Conservation (phyloP, 1,140 invertebrate species). For the Bombus picipes region DNA sequence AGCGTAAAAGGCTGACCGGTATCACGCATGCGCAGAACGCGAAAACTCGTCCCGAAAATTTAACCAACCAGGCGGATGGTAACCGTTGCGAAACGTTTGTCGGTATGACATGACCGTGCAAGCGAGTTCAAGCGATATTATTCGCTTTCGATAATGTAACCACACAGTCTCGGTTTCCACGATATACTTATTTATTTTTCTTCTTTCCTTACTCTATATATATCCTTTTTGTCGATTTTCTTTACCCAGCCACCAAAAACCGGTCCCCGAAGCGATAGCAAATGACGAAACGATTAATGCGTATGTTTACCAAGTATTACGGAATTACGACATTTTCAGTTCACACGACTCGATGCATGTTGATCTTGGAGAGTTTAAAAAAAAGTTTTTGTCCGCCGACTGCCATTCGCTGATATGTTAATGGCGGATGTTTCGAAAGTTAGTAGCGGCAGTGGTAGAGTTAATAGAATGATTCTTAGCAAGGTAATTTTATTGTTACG, state of each 20-base stretch:
- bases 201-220: not conserved
- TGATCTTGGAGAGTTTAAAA: not conserved
- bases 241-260: not conserved
- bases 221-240: not conserved
- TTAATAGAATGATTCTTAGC: not conserved
- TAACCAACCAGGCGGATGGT: not conserved
- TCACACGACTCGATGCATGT: not conserved
- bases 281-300: slow-evolving; percentile 34
- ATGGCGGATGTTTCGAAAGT: not conserved
- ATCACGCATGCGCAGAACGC: not conserved
- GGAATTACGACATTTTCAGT: slow-evolving; percentile 22
- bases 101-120: slow-evolving; percentile 6
- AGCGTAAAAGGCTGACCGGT: not conserved
- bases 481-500: not conserved
- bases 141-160: slow-evolving; percentile 9
- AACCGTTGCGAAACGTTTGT: slow-evolving; percentile 12
- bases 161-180: not conserved
- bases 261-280: slow-evolving; percentile 14
- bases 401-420: not conserved
- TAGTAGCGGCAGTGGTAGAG: not conserved
- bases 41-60: not conserved
- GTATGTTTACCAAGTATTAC: not conserved
- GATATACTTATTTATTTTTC: not conserved
- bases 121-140: slow-evolving; percentile 11
- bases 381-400: not conserved